Evolutionary conservation across 2,888 invertebrate genomes (phyloP), one percentile per base, ranked within the genome.

Genomic region (Scaptomyza cyrtandrae): DNA sequence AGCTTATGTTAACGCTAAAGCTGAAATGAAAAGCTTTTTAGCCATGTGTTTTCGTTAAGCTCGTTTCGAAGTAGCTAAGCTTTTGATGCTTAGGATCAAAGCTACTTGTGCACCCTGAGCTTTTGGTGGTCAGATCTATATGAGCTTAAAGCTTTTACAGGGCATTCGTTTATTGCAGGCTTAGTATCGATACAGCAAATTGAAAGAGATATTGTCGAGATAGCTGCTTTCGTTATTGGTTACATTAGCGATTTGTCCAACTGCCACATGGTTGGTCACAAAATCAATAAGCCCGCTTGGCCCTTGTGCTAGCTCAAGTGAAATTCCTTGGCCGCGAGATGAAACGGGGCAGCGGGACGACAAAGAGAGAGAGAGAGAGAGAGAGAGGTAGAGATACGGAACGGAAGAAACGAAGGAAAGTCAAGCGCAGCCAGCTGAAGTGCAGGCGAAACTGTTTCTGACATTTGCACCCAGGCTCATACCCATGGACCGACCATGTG

Each of bases 401-500:
- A 14, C 7, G 41, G 24, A 24, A 45, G 44, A 6, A 13, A 13
- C 13, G 78, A 56, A 58, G 70, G 56, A 80, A 66, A 71, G 81
- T 71, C 80, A 74, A 70, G 82, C 75, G 75, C 78, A 81, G 80
- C 45, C 72, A 71, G 67, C 60, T 75, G 64, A 86, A 74, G 69
- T 66, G 84, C 86, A 69, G 62, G 74, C 77, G 63, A 77, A 80
- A 80, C 84, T 80, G 75, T 71, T 84, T 62, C 79, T 84, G 87
- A 84, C 79, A 78, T 71, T 81, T 80, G 75, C 85, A 74, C 56
- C 63, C 62, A 50, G 27, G 5, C 66, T 43, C 39, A 33, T 13
- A 27, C 35, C 62, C 52, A 41, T 31, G 24, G 33, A 49, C 37
- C 33, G 37, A 37, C n/a, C 41, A 41, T 41, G 41, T 45, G 48